Evolutionary conservation across 2,113 vertebrate genomes (phyloP), one percentile per base, ranked within the genome.

Genomic region (Nothoprocta pentlandii): DNA sequence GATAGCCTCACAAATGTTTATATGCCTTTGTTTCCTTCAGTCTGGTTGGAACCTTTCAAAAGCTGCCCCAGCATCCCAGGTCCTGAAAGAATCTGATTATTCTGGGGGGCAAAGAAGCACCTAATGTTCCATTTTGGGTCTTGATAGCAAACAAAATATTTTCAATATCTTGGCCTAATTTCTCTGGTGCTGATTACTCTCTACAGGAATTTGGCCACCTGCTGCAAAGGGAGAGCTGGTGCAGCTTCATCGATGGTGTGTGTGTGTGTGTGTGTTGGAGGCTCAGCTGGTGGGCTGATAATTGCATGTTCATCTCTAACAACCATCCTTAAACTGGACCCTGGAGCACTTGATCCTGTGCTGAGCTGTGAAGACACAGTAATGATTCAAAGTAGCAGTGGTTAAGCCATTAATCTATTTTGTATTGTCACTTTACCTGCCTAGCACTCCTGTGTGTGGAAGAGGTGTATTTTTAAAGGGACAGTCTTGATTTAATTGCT

Each of bases 381-480:
- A 7, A 3, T 7, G 62, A 6, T 22, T 75, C 12, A 0, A 2
- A 34, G 77, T n/a, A n/a, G 30, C 23, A 39, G 13, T 2, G 61
- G 17, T 51, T 23, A 46, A 6, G 47, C 32, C 53, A 11, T 8
- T 7, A 5, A 7, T 26, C 2, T 6, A 1, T 10, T 9, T 58
- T 8, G 22, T 36, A 2, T 51, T 51, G 59, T 8, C 19, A 2
- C 34, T 17, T 56, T 8, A 9, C 42, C 58, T 91, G 4, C 1
- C 6, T 25, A 41, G 28, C 56, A 49, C 58, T 74, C 15, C 2
- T 4, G 23, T 56, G 1, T 12, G 22, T 46, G 21, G 16, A 80
- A 47, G 49, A 26, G 1, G n/a, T 20, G 0, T 1, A 0, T 23
- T 28, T 9, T 4, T 42, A 12, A 41, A 62, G 6, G 26, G 22